A percentile compares a stretch with the other conserved stretches of the same genome.
Evolutionary conservation across 2,113 vertebrate species (phyloP).

Genomic region (Sturnira hondurensis): DNA sequence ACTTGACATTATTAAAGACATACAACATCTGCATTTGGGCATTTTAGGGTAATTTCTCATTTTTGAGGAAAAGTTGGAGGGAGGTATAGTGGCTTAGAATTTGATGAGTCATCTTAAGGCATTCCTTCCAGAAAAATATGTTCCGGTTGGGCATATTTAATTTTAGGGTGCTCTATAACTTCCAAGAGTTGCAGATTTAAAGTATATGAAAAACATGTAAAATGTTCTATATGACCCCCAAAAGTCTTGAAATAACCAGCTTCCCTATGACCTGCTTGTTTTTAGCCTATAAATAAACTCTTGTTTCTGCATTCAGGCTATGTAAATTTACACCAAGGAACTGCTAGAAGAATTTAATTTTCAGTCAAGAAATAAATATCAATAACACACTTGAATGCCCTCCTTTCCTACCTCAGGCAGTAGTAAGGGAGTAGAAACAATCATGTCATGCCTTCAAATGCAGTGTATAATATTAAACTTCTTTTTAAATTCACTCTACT

Average conservation of each 20-base stretch:
- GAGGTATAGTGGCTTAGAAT: neutral
- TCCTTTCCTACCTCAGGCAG: neutral
- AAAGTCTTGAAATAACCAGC: neutral
- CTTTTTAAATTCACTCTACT: neutral
- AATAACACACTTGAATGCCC: neutral
- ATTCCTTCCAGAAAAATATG: neutral
- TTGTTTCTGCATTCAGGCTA: neutral
- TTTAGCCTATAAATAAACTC: neutral
- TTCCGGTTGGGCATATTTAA: neutral
- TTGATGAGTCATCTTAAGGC: neutral
- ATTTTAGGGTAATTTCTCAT: neutral
- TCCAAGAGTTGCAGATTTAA: neutral
- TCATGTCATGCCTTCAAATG: neutral
- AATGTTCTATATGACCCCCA: neutral
- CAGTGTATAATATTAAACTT: neutral
- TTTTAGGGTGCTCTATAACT: neutral
- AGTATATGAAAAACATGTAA: neutral
- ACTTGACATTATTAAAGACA: neutral
- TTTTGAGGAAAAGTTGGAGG: neutral
- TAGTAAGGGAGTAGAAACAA: neutral
- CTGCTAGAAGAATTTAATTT: neutral
- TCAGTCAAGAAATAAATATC: neutral
- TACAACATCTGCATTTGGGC: neutral
- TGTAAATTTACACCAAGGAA: slow-evolving; percentile 14
- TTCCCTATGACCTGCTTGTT: neutral